Conservation (phyloP, 1,140 invertebrate genomes). For the Polyergus mexicanus region DNA sequence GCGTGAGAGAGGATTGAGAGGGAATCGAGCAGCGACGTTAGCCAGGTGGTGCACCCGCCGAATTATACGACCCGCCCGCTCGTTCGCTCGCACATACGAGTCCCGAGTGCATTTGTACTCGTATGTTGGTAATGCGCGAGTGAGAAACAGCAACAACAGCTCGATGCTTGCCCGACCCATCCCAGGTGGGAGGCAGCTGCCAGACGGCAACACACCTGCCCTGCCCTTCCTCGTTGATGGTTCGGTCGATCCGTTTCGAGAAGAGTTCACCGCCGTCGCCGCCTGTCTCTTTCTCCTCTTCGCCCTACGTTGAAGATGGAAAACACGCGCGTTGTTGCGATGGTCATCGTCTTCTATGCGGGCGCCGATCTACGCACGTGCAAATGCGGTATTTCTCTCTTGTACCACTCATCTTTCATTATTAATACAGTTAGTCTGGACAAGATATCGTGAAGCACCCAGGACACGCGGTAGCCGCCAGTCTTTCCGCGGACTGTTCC, state of each 20-base stretch:
- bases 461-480: background rate
- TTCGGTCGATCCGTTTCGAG: conserved; percentile 72
- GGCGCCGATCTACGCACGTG: conserved; percentile 11
- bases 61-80: conserved; percentile 50
- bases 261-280: conserved; percentile 18
- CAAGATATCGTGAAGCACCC: background rate
- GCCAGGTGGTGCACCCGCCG: conserved; percentile 67
- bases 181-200: conserved; percentile 84
- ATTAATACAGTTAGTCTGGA: conserved; percentile 36
- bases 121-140: conserved; percentile 3
- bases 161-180: conserved; percentile 48
- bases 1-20: conserved; percentile 27
- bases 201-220: conserved; percentile 81
- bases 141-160: conserved; percentile 67
- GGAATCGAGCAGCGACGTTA: conserved; percentile 34
- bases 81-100: background rate
- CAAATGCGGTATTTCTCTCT: conserved; percentile 3
- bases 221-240: conserved; percentile 73
- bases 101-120: conserved; percentile 21
- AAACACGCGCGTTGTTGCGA: conserved; percentile 33
- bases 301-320: conserved; percentile 5
- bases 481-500: background rate
- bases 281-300: background rate
- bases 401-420: conserved; percentile 42
- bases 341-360: conserved; percentile 51